Conservation (phyloP, 2,797 vertebrate genomes). For the Pampus argenteus region DNA sequence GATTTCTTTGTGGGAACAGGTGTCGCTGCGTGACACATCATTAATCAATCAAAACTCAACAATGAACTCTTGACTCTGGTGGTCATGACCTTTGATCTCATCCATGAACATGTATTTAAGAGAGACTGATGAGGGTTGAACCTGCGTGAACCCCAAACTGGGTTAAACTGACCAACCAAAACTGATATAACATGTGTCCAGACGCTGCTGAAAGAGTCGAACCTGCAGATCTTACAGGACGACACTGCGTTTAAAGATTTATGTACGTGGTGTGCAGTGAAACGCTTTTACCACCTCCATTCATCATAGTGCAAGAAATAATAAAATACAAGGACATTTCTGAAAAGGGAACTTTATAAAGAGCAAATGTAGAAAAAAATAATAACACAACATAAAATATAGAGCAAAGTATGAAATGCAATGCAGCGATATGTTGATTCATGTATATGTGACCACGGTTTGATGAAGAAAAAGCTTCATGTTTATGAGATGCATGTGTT, state of each 20-base stretch:
- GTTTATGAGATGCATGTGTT: too few relatives aligned
- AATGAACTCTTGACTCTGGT: slow-evolving; percentile 59
- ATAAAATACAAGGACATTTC: not conserved
- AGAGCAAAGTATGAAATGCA: too few relatives aligned
- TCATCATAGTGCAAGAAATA: not conserved
- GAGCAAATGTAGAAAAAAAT: too few relatives aligned
- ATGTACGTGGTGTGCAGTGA: not conserved
- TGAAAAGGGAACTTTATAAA: too few relatives aligned
- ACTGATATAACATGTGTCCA: not conserved
- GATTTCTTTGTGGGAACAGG: slow-evolving; percentile 72
- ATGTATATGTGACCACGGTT: too few relatives aligned
- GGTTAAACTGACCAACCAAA: slow-evolving; percentile 21
- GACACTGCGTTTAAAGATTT: not conserved
- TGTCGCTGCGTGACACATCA: slow-evolving; percentile 69
- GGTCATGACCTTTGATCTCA: slow-evolving; percentile 69
- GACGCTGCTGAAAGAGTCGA: not conserved
- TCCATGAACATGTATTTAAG: slow-evolving; percentile 48
- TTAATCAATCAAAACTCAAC: slow-evolving; percentile 79
- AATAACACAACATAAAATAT: too few relatives aligned
- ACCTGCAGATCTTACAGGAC: not conserved
- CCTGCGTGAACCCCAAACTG: slow-evolving; percentile 33
- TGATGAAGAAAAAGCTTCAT: too few relatives aligned
- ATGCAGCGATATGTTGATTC: too few relatives aligned
- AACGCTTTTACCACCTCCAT: not conserved
- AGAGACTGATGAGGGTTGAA: slow-evolving; percentile 60